These are phyloP conservation scores for Alexandromys oeconomus DNA, from an alignment of 2,797 vertebrate species.

Conservation along the genomic window DNA sequence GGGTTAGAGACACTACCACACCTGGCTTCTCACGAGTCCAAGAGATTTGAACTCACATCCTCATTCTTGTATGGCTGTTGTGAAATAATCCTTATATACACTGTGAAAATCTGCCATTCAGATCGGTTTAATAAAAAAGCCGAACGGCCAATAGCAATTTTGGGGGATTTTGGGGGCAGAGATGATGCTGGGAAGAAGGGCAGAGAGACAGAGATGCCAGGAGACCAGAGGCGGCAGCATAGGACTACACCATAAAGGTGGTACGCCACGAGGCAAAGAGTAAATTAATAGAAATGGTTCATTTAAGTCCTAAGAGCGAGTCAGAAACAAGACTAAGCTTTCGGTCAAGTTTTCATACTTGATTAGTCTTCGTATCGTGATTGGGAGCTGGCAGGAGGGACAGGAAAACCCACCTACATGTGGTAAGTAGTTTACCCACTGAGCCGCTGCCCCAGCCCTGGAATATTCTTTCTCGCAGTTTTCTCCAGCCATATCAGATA, in stretches of 20 bases:
- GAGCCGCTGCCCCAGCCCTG: slow-evolving; percentile 69
- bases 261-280: background rate
- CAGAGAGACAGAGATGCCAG: background rate
- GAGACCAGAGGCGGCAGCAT: background rate
- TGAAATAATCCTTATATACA: background rate
- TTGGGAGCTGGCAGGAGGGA: background rate
- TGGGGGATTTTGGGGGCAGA: background rate
- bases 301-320: background rate
- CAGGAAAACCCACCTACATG: background rate
- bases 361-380: background rate
- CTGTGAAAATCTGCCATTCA: background rate
- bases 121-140: background rate
- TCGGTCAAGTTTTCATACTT: background rate
- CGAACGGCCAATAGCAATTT: background rate
- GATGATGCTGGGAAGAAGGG: background rate
- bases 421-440: background rate
- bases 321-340: background rate
- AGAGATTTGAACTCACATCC: background rate
- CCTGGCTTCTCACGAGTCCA: background rate
- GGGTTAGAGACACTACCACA: too few species aligned
- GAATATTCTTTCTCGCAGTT: slow-evolving; percentile 87
- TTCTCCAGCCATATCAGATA: slow-evolving; percentile 86
- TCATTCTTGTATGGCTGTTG: background rate
- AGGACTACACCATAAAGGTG: background rate
- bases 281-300: background rate